phyloP scores from a whole-genome alignment of 2,113 vertebrate species.

The Dasyurus viverrinus region DNA sequence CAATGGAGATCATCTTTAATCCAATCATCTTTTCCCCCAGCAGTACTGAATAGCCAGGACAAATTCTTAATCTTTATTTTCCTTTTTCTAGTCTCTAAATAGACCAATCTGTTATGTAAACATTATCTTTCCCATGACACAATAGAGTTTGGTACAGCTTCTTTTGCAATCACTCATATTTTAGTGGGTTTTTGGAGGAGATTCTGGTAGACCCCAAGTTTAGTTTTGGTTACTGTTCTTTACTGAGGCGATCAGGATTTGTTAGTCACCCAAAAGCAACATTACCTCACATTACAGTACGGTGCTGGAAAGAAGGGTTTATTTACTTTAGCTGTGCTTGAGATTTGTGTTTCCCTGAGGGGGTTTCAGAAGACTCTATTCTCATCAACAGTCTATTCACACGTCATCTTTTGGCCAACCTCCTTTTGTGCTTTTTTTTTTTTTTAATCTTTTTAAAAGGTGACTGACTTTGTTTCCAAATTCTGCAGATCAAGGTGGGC shows the following conservation, averaged over 20 bases:
- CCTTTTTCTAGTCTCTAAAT: background rate
- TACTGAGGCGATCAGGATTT: background rate
- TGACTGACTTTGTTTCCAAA: background rate
- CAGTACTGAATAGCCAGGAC: background rate
- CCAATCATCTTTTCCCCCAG: background rate
- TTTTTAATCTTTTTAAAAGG: background rate
- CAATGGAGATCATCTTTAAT: background rate
- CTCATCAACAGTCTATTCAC: background rate
- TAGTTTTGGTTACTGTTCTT: background rate
- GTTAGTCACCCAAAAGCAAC: background rate
- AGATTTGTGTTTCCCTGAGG: background rate
- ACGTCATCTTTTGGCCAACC: background rate
- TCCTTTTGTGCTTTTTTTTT: background rate
- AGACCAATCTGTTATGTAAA: background rate
- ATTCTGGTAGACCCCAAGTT: background rate
- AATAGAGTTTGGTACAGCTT: background rate
- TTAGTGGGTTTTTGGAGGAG: background rate
- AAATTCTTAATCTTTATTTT: background rate
- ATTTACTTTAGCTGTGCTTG: background rate
- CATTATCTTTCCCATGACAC: background rate
- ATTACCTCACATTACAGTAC: background rate
- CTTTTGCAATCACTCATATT: background rate
- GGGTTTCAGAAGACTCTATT: background rate
- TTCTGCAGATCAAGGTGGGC: background rate
- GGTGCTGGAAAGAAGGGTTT: background rate